phyloP scores from a whole-genome alignment of 2,888 invertebrate species.

The Aplocera efformata region DNA sequence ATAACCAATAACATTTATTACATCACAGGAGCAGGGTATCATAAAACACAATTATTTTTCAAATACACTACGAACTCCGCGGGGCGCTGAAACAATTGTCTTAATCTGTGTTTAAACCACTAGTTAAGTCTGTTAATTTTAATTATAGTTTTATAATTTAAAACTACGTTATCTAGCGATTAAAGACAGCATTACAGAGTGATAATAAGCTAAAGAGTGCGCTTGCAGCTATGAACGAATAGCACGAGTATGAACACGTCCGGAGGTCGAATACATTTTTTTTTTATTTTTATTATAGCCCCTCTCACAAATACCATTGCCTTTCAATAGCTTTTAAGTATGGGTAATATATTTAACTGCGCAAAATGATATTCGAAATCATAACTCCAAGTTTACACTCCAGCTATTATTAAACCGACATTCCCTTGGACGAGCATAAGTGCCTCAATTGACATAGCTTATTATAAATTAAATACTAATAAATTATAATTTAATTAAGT shows the following conservation, averaged over 20 bases:
- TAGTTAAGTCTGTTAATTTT: no score
- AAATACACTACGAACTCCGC: slow-evolving; percentile 50
- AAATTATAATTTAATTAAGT: slow-evolving; percentile 55
- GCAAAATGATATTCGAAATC: no score
- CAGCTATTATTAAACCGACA: slow-evolving; percentile 34
- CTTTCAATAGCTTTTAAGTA: not conserved
- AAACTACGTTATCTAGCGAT: no score
- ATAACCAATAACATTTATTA: slow-evolving; percentile 81
- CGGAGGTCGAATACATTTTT: no score
- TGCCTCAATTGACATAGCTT: slow-evolving; percentile 70
- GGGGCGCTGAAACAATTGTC: no score
- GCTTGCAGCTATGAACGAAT: slow-evolving; percentile 2
- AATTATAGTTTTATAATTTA: no score
- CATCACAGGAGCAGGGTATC: slow-evolving; percentile 80
- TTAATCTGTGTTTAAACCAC: no score
- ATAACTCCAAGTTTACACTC: slow-evolving; percentile 1
- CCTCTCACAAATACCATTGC: not conserved
- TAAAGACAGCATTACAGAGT: slow-evolving; percentile 31
- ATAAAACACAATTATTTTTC: slow-evolving; percentile 70
- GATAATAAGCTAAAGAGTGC: no score
- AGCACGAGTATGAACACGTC: not conserved
- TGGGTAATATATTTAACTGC: no score
- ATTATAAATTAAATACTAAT: slow-evolving; percentile 50
- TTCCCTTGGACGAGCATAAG: slow-evolving; percentile 35
- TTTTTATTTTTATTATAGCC: no score